These are phyloP conservation scores for Heliothis virescens DNA, from an alignment of 1,140 invertebrate genomes.

Conservation along the genomic window DNA sequence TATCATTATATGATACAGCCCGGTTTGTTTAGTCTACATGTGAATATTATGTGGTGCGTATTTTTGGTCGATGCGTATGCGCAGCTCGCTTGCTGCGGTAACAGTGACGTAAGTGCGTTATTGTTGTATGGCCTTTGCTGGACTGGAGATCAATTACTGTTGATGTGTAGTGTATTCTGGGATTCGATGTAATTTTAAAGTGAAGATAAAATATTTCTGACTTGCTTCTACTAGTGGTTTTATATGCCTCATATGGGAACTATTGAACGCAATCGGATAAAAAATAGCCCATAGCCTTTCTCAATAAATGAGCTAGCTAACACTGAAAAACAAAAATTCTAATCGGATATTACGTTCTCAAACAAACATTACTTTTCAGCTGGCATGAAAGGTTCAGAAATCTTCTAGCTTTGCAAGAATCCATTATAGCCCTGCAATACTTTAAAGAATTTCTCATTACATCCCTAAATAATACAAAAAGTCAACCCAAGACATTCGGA, in stretches of 20 bases:
- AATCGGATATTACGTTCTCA: too few relatives aligned
- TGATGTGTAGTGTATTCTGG: not conserved
- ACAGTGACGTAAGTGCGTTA: conserved; percentile 14
- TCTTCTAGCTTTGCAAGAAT: too few relatives aligned
- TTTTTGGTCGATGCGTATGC: conserved; percentile 35
- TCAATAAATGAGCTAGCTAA: too few relatives aligned
- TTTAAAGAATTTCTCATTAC: conserved; percentile 10
- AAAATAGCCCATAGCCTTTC: too few relatives aligned
- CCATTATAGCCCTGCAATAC: not conserved
- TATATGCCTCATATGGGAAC: too few relatives aligned
- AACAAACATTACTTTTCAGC: too few relatives aligned
- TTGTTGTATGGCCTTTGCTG: not conserved
- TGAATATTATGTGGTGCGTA: conserved; percentile 36
- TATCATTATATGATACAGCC: conserved; percentile 5
- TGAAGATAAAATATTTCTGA: not conserved
- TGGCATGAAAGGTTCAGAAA: too few relatives aligned
- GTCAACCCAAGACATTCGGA: conserved; percentile 7
- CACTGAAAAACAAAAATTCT: too few relatives aligned
- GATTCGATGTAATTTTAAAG: not conserved
- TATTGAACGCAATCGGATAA: too few relatives aligned
- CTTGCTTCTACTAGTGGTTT: too few relatives aligned
- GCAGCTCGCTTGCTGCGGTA: conserved; percentile 1
- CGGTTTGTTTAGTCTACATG: conserved; percentile 49
- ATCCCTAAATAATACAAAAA: not conserved
- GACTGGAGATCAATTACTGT: not conserved